Evolutionary conservation across 2,797 vertebrate species (phyloP), one percentile per base, ranked within the genome.

Genomic region (Gila robusta): DNA sequence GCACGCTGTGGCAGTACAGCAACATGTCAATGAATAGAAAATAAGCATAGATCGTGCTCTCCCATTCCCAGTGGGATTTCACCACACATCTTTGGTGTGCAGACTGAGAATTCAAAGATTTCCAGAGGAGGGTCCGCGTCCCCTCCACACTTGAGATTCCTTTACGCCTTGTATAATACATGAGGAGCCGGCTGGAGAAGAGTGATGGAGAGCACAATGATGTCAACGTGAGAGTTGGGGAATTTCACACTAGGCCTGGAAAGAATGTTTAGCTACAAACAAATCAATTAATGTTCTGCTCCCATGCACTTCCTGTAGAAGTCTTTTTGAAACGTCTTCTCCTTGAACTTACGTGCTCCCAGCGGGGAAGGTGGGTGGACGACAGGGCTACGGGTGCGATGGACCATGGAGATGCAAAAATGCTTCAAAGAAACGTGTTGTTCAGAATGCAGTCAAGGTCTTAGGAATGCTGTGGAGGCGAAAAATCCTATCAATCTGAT

Each of bases 221-320:
- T 71, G 80, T 81, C 44, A 67, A 5, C 6, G 19, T 35, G 56
- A 59, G 81, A 39, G 35, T 6, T 44, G 37, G 19, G 35, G 52
- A 79, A 26, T 79, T 19, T 79, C 35, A 64, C 56, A 41, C 23
- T 26, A 14, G 16, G 35, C 56, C 23, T 32, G 39, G n/a, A 74
- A 49, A 19, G 56, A 83, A 66, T 66, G 21, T 76, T 74, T 37
- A 19, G 21, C 41, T 47, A 49, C 41, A 19, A 64, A 37, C 72
- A 62, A 83, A 83, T 83, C 44, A 76, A 76, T 83, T 76, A 52
- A 76, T 67, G 71, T 83, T 66, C 28, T 76, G 56, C 56, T 83
- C 41, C 28, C 39, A 19, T 83, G 54, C 56, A 66, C 56, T 74
- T 76, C 82, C 56, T 26, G 12, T 14, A 10, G 81, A 74, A 66